phyloP scores from a whole-genome alignment of 2,797 vertebrate genomes.

The Tauraco hartlaubi region DNA sequence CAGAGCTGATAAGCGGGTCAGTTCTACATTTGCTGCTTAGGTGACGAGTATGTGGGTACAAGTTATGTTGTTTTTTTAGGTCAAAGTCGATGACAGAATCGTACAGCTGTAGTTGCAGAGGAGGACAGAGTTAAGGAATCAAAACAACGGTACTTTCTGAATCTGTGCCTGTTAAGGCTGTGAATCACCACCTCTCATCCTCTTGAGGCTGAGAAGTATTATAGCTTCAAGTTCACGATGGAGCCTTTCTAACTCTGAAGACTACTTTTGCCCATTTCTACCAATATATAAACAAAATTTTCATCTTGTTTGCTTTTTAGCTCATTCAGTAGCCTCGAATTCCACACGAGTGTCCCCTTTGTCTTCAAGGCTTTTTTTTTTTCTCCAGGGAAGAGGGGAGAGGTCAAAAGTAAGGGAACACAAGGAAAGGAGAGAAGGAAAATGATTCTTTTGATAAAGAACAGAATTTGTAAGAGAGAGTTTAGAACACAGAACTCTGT shows the following conservation, averaged over 20 bases:
- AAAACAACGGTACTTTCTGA: background rate
- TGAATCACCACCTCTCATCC: background rate
- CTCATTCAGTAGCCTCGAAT: background rate
- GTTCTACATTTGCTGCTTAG: background rate
- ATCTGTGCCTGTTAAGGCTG: background rate
- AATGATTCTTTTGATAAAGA: background rate
- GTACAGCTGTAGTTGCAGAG: background rate
- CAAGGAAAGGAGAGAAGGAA: background rate
- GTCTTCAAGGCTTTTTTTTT: background rate
- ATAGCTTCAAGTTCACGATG: background rate
- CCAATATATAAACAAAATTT: background rate
- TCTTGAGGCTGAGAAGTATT: background rate
- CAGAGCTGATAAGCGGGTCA: background rate
- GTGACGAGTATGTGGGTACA: background rate
- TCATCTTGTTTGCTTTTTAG: background rate
- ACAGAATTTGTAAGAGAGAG: background rate
- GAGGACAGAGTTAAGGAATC: background rate
- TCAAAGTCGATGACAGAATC: background rate
- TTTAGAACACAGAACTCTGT: background rate
- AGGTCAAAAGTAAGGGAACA: conserved; percentile 5
- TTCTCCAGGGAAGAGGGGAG: background rate
- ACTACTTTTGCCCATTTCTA: background rate
- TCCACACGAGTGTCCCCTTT: background rate
- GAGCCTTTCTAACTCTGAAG: background rate
- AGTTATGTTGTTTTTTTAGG: background rate